These are phyloP conservation scores for Plagodis pulveraria DNA, from an alignment of 2,888 invertebrate species.

Conservation along the genomic window DNA sequence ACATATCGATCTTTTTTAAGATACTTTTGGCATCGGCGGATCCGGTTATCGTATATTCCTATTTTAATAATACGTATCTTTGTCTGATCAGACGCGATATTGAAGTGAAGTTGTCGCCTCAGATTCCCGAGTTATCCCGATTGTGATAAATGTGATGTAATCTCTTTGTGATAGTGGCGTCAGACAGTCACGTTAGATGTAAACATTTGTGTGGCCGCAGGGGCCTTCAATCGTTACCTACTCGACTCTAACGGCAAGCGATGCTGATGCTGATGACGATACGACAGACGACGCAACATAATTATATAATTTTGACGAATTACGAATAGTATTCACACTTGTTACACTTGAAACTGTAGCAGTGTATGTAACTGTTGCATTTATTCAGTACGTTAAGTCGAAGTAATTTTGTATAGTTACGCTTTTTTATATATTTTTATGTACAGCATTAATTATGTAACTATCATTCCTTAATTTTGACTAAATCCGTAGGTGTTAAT, in stretches of 20 bases:
- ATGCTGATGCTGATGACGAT: constrained; percentile 40
- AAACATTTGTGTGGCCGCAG: constrained; percentile 58
- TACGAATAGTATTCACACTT: constrained; percentile 69
- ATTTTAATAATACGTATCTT: constrained; percentile 21
- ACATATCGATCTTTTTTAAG: constrained; percentile 49
- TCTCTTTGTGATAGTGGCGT: constrained; percentile 82
- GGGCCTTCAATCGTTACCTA: constrained; percentile 70
- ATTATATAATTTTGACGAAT: constrained; percentile 58
- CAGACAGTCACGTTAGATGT: constrained; percentile 79
- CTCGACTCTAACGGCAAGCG: constrained; percentile 51
- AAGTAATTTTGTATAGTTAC: constrained; percentile 79
- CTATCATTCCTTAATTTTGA: constrained; percentile 74
- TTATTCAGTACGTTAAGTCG: constrained; percentile 75
- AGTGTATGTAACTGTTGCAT: constrained; percentile 74
- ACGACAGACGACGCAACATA: constrained; percentile 48
- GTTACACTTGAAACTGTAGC: constrained; percentile 56
- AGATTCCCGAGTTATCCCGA: constrained; percentile 68
- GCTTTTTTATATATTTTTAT: constrained; percentile 71
- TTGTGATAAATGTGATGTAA: constrained; percentile 82
- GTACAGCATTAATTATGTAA: constrained; percentile 77
- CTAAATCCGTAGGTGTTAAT: constrained; percentile 40
- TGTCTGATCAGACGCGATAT: constrained; percentile 33
- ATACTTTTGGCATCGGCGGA: constrained; percentile 27
- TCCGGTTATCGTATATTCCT: constrained; percentile 24
- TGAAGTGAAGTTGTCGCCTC: constrained; percentile 44